phyloP scores from a whole-genome alignment of 2,888 invertebrate genomes.

The Rhamphomyia laevipes region DNA sequence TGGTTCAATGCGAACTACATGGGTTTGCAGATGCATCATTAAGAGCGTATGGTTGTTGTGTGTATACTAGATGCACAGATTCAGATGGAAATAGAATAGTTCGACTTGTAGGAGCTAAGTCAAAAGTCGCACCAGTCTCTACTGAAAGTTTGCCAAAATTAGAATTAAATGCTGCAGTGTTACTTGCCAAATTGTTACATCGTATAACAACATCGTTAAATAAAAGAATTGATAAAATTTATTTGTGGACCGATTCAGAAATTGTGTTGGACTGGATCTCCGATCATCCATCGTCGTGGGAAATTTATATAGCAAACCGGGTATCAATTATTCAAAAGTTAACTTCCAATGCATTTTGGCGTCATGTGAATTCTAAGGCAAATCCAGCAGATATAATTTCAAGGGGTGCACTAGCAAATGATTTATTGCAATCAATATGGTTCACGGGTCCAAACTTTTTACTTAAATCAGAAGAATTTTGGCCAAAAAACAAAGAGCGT shows the following conservation, averaged over 20 bases:
- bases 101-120: constrained; percentile 2
- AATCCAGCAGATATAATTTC: too few species aligned
- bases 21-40: constrained; percentile 11
- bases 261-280: constrained; percentile 12
- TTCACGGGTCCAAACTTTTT: too few species aligned
- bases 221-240: neutral
- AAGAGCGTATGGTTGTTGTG: constrained; percentile 12
- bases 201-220: too few species aligned
- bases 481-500: too few species aligned
- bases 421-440: too few species aligned
- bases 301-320: too few species aligned
- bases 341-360: too few species aligned
- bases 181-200: neutral
- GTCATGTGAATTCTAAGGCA: too few species aligned
- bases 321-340: too few species aligned
- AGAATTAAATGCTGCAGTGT: constrained; percentile 6
- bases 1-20: constrained; percentile 4
- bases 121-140: constrained; percentile 8
- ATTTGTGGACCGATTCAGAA: neutral
- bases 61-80: constrained; percentile 2
- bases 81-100: neutral
- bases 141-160: constrained; percentile 3
- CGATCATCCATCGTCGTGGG: constrained; percentile 5
- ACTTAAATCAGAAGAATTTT: too few species aligned
- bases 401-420: too few species aligned